Evolutionary conservation across 2,797 vertebrate species (phyloP).

Genomic region (Cetoscarus ocellatus): DNA sequence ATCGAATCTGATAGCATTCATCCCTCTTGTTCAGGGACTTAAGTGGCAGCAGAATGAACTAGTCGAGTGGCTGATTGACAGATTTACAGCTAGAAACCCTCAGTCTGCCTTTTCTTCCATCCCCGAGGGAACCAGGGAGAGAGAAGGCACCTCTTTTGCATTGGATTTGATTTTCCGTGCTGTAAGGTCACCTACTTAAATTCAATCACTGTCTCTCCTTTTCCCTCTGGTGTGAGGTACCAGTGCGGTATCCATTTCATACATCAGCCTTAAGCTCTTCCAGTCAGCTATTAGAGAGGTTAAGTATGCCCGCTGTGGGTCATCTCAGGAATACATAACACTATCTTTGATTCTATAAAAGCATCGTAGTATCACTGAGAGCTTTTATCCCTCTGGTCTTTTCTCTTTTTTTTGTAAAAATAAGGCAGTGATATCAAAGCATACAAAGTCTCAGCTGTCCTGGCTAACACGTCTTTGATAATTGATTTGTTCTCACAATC

Average conservation of each 20-base stretch:
- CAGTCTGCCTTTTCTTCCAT: slow-evolving; percentile 12
- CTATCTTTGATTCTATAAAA: not conserved
- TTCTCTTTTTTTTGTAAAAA: no score
- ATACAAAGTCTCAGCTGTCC: not conserved
- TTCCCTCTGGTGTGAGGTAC: slow-evolving; percentile 15
- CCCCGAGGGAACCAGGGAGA: slow-evolving; percentile 8
- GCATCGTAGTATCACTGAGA: slow-evolving; percentile 3
- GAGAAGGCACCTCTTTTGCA: slow-evolving; percentile 29
- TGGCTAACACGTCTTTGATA: not conserved
- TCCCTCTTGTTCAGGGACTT: slow-evolving; percentile 45
- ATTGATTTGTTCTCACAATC: no score
- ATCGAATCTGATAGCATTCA: slow-evolving; percentile 43
- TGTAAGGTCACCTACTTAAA: slow-evolving; percentile 38
- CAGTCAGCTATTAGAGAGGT: slow-evolving; percentile 2
- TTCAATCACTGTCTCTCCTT: slow-evolving; percentile 25
- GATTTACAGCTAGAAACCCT: slow-evolving; percentile 52
- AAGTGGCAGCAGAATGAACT: slow-evolving; percentile 54
- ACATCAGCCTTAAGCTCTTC: slow-evolving; percentile 34
- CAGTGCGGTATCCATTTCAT: slow-evolving; percentile 54
- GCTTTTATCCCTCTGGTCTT: not conserved
- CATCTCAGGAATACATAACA: slow-evolving; percentile 33
- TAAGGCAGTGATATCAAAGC: not conserved
- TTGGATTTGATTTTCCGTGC: slow-evolving; percentile 52
- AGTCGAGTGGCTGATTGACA: slow-evolving; percentile 46
- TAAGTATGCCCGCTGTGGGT: slow-evolving; percentile 28